Percentiles rank a stretch among this genome's conserved stretches.
These are phyloP conservation scores for Axinella damicornis DNA, from an alignment of 37 sponge, comb jelly and placozoan species.

Conservation along the genomic window DNA sequence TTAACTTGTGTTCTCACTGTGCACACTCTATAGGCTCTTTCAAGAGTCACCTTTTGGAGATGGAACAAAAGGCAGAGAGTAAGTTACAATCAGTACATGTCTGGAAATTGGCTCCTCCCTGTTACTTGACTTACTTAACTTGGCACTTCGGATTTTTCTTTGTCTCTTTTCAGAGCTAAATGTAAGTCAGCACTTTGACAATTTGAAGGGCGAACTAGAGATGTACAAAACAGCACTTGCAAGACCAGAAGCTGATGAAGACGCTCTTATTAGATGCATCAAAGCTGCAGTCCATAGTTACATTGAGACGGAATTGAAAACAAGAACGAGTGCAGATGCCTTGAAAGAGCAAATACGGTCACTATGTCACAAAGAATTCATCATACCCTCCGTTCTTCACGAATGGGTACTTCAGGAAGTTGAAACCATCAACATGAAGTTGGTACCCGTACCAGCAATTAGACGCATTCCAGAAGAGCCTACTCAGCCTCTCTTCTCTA, in stretches of 20 bases:
- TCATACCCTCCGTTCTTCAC: neutral
- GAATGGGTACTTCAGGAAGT: conserved; percentile 31
- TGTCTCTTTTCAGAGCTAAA: neutral
- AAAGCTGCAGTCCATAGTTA: neutral
- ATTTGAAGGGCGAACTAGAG: neutral
- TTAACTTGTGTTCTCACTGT: no score
- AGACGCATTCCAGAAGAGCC: neutral
- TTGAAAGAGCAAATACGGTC: neutral
- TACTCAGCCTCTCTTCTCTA: conserved; percentile 44
- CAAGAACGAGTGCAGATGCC: neutral
- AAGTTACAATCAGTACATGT: no score
- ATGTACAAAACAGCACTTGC: neutral
- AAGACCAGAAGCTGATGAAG: neutral
- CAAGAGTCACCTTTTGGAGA: no score
- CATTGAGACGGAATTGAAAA: conserved; percentile 9
- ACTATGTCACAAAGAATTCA: conserved; percentile 1
- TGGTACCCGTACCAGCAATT: neutral
- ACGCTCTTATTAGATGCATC: conserved; percentile 2
- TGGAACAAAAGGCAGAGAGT: no score
- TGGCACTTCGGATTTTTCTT: no score
- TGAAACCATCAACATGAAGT: neutral
- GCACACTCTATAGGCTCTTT: no score
- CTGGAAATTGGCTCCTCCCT: no score
- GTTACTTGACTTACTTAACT: no score
- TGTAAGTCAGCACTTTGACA: neutral